These are phyloP conservation scores for Cryptocheilus praepositus DNA, from an alignment of 2,888 invertebrate genomes.

Conservation along the genomic window DNA sequence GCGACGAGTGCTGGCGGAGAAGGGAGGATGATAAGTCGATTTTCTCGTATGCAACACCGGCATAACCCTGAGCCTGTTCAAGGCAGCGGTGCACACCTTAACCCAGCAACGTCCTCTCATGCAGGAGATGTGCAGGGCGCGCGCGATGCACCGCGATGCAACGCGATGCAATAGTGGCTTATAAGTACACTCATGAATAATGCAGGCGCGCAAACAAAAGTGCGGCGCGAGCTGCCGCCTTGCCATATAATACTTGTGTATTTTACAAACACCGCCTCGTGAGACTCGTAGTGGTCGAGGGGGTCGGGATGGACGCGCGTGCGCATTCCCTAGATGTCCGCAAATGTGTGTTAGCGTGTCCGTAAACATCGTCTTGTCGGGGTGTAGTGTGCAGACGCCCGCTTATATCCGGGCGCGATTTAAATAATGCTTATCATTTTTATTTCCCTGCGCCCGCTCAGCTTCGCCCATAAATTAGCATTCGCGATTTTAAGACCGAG, in stretches of 20 bases:
- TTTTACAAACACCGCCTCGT: constrained; percentile 56
- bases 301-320: constrained; percentile 14
- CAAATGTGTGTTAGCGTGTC: neutral
- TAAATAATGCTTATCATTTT: constrained; percentile 61
- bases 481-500: constrained; percentile 29
- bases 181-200: constrained; percentile 72
- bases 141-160: constrained; percentile 35
- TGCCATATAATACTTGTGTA: constrained; percentile 59
- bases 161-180: constrained; percentile 62
- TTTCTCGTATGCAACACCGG: constrained; percentile 32
- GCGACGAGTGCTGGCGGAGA: neutral
- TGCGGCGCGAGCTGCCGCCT: constrained; percentile 53
- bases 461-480: constrained; percentile 47
- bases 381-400: neutral
- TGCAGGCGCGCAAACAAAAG: constrained; percentile 67
- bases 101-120: too few relatives aligned
- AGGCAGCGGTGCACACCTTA: too few relatives aligned
- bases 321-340: constrained; percentile 1
- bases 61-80: constrained; percentile 9
- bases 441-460: constrained; percentile 40
- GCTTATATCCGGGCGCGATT: constrained; percentile 34
- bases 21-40: constrained; percentile 31
- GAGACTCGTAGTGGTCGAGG: constrained; percentile 13
- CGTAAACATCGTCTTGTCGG: neutral
- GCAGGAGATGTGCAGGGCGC: constrained; percentile 7